A percentile compares a stretch with the other conserved stretches of the same genome.
Conservation (phyloP, 2,888 invertebrate genomes). For the Mimas tiliae region DNA sequence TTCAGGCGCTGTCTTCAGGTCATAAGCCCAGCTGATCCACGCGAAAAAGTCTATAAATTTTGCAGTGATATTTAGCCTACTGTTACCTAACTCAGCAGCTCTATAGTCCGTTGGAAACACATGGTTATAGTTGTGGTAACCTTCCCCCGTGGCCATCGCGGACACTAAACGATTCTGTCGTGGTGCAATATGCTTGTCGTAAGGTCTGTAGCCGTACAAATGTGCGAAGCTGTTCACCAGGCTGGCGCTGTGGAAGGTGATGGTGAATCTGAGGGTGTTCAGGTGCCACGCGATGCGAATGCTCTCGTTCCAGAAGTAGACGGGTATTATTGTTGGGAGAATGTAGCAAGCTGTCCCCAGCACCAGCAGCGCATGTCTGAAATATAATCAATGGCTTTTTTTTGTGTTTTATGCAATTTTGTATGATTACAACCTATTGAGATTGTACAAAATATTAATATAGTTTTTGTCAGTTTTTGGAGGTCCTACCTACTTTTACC, state of each 20-base stretch:
- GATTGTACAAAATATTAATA: too few relatives aligned
- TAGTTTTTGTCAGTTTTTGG: too few relatives aligned
- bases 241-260: constrained; percentile 55
- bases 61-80: constrained; percentile 30
- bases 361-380: not conserved
- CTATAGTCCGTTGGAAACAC: constrained; percentile 51
- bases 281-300: constrained; percentile 57
- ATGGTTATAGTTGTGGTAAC: constrained; percentile 50
- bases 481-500: too few relatives aligned
- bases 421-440: too few relatives aligned
- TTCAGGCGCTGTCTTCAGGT: constrained; percentile 39
- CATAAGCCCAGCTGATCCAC: constrained; percentile 46
- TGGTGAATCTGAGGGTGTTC: constrained; percentile 74
- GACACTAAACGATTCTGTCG: constrained; percentile 38
- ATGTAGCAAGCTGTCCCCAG: not conserved
- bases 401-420: not conserved
- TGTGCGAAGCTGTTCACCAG: constrained; percentile 85
- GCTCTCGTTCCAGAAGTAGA: constrained; percentile 80
- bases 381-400: not conserved
- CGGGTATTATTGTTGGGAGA: constrained; percentile 8
- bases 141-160: constrained; percentile 43
- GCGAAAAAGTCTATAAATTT: constrained; percentile 44
- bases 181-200: constrained; percentile 53
- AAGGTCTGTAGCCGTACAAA: constrained; percentile 62
- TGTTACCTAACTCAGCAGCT: constrained; percentile 43